phyloP scores from a whole-genome alignment of 2,888 invertebrate genomes.

The Crocallis elinguaria region DNA sequence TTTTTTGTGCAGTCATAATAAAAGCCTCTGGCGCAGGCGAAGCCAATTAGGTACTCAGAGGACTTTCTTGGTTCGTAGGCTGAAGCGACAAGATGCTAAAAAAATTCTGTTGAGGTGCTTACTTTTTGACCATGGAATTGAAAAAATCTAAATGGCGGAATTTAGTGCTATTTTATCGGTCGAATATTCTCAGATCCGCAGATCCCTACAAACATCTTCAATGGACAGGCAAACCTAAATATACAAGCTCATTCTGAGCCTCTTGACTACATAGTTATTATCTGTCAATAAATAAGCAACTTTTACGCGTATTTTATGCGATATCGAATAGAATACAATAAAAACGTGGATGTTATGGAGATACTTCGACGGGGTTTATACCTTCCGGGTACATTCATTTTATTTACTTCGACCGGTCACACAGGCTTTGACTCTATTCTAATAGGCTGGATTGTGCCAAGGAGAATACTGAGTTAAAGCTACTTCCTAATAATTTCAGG shows the following conservation, averaged over 20 bases:
- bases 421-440: neutral
- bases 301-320: slow-evolving; percentile 23
- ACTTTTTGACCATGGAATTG: too few relatives aligned
- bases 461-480: neutral
- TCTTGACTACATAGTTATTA: slow-evolving; percentile 8
- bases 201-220: too few relatives aligned
- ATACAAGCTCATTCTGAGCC: neutral
- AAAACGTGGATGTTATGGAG: slow-evolving; percentile 19
- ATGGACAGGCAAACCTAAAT: too few relatives aligned
- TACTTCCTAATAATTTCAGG: neutral
- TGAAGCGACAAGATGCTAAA: too few relatives aligned
- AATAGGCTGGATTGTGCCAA: neutral
- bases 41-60: too few relatives aligned
- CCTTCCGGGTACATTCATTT: slow-evolving; percentile 14
- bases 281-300: slow-evolving; percentile 20
- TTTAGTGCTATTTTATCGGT: too few relatives aligned
- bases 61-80: too few relatives aligned
- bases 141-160: too few relatives aligned
- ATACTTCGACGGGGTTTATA: slow-evolving; percentile 22
- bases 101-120: too few relatives aligned
- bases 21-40: too few relatives aligned
- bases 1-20: too few relatives aligned
- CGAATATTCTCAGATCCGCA: too few relatives aligned
- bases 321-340: slow-evolving; percentile 27
- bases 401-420: slow-evolving; percentile 9